Evolutionary conservation across 1,140 invertebrate genomes (phyloP).

Genomic region (Drosophila burlai): DNA sequence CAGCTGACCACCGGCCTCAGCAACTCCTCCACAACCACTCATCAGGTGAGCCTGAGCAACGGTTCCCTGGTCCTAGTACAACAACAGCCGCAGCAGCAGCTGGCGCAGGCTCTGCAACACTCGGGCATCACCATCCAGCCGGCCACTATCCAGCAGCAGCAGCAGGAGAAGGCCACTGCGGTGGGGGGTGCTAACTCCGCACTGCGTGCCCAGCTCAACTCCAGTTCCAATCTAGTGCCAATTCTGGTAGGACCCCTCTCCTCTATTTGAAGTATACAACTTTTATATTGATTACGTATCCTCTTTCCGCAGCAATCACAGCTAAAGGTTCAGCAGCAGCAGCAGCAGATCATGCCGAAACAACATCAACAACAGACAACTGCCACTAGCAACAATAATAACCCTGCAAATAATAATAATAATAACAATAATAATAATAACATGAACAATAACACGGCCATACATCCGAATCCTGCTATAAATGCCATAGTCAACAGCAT

Average conservation of each 20-base stretch:
- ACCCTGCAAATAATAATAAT: constrained; percentile 36
- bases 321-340: constrained; percentile 85
- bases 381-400: constrained; percentile 52
- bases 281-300: not conserved
- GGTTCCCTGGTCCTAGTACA: constrained; percentile 87
- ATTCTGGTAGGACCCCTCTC: constrained; percentile 85
- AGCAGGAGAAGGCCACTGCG: constrained; percentile 61
- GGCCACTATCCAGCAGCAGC: constrained; percentile 61
- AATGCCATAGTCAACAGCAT: constrained; percentile 91
- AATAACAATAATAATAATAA: constrained; percentile 63
- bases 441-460: constrained; percentile 86
- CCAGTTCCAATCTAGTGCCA: constrained; percentile 85
- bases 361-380: constrained; percentile 58
- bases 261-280: not conserved
- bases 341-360: constrained; percentile 63
- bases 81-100: constrained; percentile 81
- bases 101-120: constrained; percentile 68
- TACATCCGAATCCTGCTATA: constrained; percentile 90
- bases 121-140: constrained; percentile 82
- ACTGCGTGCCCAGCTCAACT: constrained; percentile 84
- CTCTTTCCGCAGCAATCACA: constrained; percentile 86
- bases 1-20: constrained; percentile 50
- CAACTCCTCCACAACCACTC: constrained; percentile 54
- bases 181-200: constrained; percentile 74
- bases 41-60: constrained; percentile 85